Evolutionary conservation across 1,140 invertebrate species (phyloP).

Genomic region (Hydropsyche tenuis): DNA sequence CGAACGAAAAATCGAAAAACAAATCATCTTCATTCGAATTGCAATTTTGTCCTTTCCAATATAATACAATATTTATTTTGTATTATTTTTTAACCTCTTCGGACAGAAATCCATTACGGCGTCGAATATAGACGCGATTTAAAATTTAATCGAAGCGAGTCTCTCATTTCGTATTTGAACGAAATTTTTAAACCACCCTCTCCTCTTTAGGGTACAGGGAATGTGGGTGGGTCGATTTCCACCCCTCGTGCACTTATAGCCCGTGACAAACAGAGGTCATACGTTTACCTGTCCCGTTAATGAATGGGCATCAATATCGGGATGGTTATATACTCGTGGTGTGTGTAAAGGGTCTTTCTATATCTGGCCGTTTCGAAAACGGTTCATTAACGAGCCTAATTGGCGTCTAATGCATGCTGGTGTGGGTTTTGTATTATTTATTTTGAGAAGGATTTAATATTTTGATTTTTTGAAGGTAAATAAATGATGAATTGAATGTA

Average conservation of each 20-base stretch:
- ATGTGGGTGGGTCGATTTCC: neutral
- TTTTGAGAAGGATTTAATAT: too few species aligned
- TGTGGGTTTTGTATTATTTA: too few species aligned
- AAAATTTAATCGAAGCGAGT: conserved; percentile 12
- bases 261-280: conserved; percentile 38
- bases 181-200: neutral
- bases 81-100: too few species aligned
- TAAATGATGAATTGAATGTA: too few species aligned
- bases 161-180: conserved; percentile 1
- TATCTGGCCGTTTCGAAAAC: neutral
- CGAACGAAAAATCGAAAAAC: too few species aligned
- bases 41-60: too few species aligned
- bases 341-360: too few species aligned
- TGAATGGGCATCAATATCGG: conserved; percentile 36
- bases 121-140: neutral
- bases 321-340: neutral
- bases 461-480: too few species aligned
- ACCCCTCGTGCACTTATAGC: conserved; percentile 33
- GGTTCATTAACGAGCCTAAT: conserved; percentile 1
- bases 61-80: too few species aligned
- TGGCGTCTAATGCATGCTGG: neutral
- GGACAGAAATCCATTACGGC: neutral
- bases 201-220: neutral
- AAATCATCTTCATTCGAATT: too few species aligned
- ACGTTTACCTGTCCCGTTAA: conserved; percentile 34